These are phyloP conservation scores for Trichosurus vulpecula DNA, from an alignment of 2,797 vertebrate genomes.

Conservation along the genomic window DNA sequence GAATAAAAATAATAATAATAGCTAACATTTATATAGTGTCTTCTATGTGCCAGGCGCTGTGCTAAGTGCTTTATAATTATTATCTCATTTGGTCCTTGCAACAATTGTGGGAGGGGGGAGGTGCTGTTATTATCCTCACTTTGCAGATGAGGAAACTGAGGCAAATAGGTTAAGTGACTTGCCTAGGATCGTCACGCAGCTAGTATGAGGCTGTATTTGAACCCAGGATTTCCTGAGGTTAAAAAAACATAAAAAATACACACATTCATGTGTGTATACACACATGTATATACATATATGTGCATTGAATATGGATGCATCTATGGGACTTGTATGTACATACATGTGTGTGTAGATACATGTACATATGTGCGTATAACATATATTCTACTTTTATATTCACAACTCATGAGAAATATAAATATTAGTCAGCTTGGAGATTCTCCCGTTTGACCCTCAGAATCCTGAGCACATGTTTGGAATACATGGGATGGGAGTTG, in stretches of 20 bases:
- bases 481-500: neutral
- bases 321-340: neutral
- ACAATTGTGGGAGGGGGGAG: neutral
- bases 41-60: neutral
- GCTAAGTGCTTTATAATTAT: neutral
- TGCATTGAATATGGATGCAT: neutral
- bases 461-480: constrained; percentile 33
- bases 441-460: neutral
- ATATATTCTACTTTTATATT: constrained; percentile 12
- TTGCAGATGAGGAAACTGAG: neutral
- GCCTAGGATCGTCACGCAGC: neutral
- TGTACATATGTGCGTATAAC: neutral
- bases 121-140: neutral
- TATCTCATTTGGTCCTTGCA: neutral
- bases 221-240: neutral
- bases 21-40: neutral
- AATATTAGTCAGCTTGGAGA: constrained; percentile 16
- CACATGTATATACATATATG: neutral
- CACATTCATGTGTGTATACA: no score
- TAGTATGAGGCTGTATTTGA: neutral
- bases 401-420: constrained; percentile 21
- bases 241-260: neutral
- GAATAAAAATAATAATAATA: neutral
- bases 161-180: neutral
- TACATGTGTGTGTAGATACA: rapidly evolving